Percentiles rank a stretch among this genome's conserved stretches.
Evolutionary conservation across 2,888 invertebrate genomes (phyloP).

Genomic region (Lycocerus yunnanus): DNA sequence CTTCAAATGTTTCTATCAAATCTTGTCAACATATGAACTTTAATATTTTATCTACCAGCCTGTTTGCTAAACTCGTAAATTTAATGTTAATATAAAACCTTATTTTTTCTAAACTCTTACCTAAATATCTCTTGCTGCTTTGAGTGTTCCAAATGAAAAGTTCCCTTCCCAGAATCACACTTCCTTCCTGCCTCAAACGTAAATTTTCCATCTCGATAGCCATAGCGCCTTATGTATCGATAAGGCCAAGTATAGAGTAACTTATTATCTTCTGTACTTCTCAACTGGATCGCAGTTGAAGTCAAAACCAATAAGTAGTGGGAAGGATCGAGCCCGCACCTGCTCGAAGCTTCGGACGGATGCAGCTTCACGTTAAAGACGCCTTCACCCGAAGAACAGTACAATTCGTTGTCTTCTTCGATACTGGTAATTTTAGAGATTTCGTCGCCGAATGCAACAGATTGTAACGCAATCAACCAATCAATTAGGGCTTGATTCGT

Average conservation of each 20-base stretch:
- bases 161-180: conserved; percentile 84
- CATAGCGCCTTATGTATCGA: conserved; percentile 80
- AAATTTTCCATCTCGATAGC: conserved; percentile 84
- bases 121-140: conserved; percentile 79
- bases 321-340: conserved; percentile 71
- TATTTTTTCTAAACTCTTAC: conserved; percentile 34
- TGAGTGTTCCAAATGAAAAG: conserved; percentile 78
- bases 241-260: conserved; percentile 82
- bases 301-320: conserved; percentile 77
- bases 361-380: conserved; percentile 76
- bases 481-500: conserved; percentile 72
- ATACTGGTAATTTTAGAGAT: conserved; percentile 61
- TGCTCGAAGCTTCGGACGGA: conserved; percentile 76
- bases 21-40: too few species aligned
- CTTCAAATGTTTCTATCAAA: too few species aligned
- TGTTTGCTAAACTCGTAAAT: background rate
- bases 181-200: conserved; percentile 88
- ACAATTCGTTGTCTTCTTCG: conserved; percentile 88
- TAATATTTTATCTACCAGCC: too few species aligned
- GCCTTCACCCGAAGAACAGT: conserved; percentile 83
- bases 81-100: too few species aligned
- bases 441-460: conserved; percentile 78
- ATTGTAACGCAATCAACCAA: conserved; percentile 80
- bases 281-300: conserved; percentile 74
- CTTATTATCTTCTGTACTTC: conserved; percentile 67